Conservation (phyloP, 2,797 vertebrate species). For the Crocodylus rhombifer region DNA sequence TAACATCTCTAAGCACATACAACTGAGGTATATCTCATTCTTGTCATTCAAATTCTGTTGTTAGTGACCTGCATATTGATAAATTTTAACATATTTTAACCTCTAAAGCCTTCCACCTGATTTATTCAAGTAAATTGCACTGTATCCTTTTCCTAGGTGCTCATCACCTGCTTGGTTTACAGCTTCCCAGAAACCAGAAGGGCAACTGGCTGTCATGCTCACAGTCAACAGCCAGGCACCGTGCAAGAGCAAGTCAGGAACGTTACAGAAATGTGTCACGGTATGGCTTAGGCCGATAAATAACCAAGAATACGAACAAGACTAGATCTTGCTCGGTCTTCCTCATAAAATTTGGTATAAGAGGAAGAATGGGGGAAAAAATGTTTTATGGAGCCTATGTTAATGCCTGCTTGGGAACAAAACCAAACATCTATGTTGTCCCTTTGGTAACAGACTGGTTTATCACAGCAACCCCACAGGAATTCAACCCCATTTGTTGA, state of each 20-base stretch:
- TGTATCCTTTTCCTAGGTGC: background rate
- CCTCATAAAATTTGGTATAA: background rate
- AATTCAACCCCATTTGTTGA: background rate
- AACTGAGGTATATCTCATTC: background rate
- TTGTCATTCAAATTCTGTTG: background rate
- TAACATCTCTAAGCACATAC: background rate
- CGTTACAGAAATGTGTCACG: too few species aligned
- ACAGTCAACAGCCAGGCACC: background rate
- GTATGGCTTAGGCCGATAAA: background rate
- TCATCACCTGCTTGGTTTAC: background rate
- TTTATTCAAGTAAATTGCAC: background rate
- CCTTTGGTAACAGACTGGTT: background rate
- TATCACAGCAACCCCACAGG: background rate
- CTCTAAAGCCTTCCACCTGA: background rate
- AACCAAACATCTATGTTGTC: background rate
- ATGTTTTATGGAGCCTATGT: background rate
- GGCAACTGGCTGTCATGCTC: background rate
- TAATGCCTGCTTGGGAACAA: background rate
- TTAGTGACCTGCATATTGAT: background rate
- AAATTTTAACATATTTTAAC: background rate
- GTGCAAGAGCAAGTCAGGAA: background rate
- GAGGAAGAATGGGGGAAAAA: background rate
- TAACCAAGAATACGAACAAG: background rate
- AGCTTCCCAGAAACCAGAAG: too few species aligned
- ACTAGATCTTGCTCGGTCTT: background rate